Evolutionary conservation across 2,797 vertebrate genomes (phyloP).

Genomic region (Monodelphis domestica): DNA sequence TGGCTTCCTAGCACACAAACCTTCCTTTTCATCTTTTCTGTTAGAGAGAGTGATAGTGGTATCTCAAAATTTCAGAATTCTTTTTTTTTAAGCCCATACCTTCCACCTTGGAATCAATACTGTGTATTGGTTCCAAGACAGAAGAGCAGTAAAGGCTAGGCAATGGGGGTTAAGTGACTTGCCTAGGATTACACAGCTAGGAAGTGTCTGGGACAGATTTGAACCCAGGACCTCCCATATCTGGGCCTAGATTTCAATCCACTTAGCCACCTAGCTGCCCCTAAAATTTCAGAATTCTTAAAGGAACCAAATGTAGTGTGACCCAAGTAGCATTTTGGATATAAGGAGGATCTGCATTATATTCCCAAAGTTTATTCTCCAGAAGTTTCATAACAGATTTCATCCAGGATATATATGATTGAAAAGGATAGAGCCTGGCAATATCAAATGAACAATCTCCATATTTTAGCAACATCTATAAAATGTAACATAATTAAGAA

Average conservation of each 20-base stretch:
- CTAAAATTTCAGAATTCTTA: neutral
- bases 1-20: neutral
- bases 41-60: neutral
- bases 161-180: too few relatives aligned
- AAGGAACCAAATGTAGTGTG: neutral
- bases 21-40: neutral
- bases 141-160: too few relatives aligned
- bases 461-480: neutral
- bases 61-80: too few relatives aligned
- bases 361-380: neutral
- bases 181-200: too few relatives aligned
- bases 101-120: too few relatives aligned
- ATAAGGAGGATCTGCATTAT: neutral
- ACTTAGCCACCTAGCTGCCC: too few relatives aligned
- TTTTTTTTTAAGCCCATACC: too few relatives aligned
- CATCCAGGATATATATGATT: neutral
- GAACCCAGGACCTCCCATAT: too few relatives aligned
- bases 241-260: too few relatives aligned
- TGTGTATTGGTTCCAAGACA: too few relatives aligned
- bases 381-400: neutral
- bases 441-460: neutral
- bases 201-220: too few relatives aligned
- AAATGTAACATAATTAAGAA: neutral
- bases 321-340: neutral
- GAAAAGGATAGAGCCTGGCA: neutral